Base-by-base conservation (phyloP, 30 jellyfish, hydroid and myxozoan genomes). In the Aurelia aurita region DNA sequence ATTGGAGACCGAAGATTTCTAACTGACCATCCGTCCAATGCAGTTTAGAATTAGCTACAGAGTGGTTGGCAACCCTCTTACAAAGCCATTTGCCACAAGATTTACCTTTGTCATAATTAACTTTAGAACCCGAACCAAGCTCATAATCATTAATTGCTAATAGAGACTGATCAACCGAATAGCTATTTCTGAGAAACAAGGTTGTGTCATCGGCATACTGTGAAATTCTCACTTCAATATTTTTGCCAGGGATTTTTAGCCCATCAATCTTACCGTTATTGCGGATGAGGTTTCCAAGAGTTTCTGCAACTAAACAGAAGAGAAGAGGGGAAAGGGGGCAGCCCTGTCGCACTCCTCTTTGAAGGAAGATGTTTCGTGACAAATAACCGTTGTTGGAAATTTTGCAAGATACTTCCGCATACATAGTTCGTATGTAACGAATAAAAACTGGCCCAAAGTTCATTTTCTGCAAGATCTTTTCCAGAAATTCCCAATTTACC, bases 131-230 rank as follows among this genome's bases (percentile, higher is more conserved):
- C 14, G 77, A 51, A n/a, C 55, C 87, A 19, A 31, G 23, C 31
- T 55, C 87, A 44, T 16, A 75, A 7, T 31, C 23, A 23, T 15
- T 0, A n/a, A 75, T 6, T 18, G 69, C 57, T 3, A 8, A 5
- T n/a, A 75, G 49, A 10, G 87, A 53, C 57, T 14, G 58, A 19
- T 11, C 28, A 5, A 57, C 58, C 3, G 87, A 75, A 12, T 19
- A 18, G 27, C 61, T 67, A 21, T 59, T 62, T 62, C 26, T 61
- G 11, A 78, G 46, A 61, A 26, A 78, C 11, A 58, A 29, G 26
- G 89, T 78, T 14, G 89, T 63, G 61, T 78, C 89, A 59, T 62
- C 84, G 39, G 89, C 89, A 35, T 78, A 78, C 23, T 78, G 89
- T 26, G 68, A 22, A 25, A 78, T 35, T 13, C 45, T 43, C 22